Evolutionary conservation across 1,140 invertebrate genomes (phyloP), one percentile per base, ranked within the genome.

Genomic region (Drosophila ironensis): DNA sequence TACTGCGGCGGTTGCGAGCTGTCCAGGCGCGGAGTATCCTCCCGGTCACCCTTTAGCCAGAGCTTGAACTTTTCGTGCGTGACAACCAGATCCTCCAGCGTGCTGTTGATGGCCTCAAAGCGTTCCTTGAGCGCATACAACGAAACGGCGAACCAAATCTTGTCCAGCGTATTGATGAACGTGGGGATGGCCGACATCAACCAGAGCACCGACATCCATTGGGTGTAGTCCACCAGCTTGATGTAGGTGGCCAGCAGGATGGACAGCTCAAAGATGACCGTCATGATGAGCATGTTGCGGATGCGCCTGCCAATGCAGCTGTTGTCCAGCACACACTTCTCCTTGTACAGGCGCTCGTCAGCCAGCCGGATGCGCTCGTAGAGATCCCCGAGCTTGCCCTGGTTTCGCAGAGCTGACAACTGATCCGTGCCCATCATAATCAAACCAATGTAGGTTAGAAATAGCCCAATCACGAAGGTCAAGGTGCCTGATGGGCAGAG

Each of bases 391-490:
- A 89, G 35, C 12, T 73, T 38, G 4, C 60, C 57, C 54, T 90
- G 89, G 47, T 90, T 90, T 4, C 77, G 61, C 4, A 90, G 16
- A 0, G 73, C 75, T 0, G 71, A 73, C 3, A 89, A 27, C 37
- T 90, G 80, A 74, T 90, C 89, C 4, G 87, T 81, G 12, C 48
- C 54, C 89, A 90, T 90, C 88, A 90, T 90, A n/a, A 88, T 71
- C 1, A 90, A 64, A 4, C 84, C 87, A 41, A 90, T 86, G 30
- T 90, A 90, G 12, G 86, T 89, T 24, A 90, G 47, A 48, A 90
- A 89, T 3, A 90, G 14, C 3, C 89, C 89, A 84, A 90, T 90
- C 1, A 89, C 87, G 44, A 88, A 88, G 17, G 89, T 90, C 28
- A 90, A 66, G 44, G 89, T 89, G 41, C 87, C 89, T 90, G 12